These are phyloP conservation scores for Blastobasis adustella DNA, from an alignment of 2,888 invertebrate genomes.

Conservation along the genomic window DNA sequence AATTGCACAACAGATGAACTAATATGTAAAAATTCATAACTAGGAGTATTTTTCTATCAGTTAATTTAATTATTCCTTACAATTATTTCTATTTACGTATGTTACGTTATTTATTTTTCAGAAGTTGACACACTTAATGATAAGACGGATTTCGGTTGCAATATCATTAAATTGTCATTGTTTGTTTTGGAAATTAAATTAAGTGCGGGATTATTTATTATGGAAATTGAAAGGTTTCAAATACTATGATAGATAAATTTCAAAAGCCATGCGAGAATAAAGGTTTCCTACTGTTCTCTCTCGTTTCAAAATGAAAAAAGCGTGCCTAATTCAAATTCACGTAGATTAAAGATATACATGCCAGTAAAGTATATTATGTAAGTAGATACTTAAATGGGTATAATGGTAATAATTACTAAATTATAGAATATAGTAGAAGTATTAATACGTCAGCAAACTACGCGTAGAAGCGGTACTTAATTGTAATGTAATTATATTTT, in stretches of 20 bases:
- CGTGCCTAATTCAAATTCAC: constrained; percentile 56
- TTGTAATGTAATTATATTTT: constrained; percentile 52
- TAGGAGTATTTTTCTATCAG: constrained; percentile 62
- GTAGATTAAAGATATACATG: constrained; percentile 57
- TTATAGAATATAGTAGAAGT: constrained; percentile 65
- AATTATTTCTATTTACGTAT: constrained; percentile 70
- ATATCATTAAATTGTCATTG: constrained; percentile 21
- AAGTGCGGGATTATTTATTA: constrained; percentile 16
- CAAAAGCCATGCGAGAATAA: constrained; percentile 64
- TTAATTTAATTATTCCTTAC: constrained; percentile 57
- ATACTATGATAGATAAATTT: constrained; percentile 28
- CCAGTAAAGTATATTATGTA: constrained; percentile 54
- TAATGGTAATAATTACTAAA: constrained; percentile 67
- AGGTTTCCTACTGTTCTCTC: constrained; percentile 31
- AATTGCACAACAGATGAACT: constrained; percentile 60
- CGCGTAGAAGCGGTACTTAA: constrained; percentile 69
- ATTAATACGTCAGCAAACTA: constrained; percentile 63
- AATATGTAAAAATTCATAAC: constrained; percentile 43
- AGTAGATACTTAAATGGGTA: constrained; percentile 64
- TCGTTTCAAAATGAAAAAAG: constrained; percentile 39
- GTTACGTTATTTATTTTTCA: constrained; percentile 52
- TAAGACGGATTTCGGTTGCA: constrained; percentile 61
- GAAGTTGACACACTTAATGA: constrained; percentile 57
- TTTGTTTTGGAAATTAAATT: constrained; percentile 11
- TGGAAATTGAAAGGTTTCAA: constrained; percentile 20